Conservation (phyloP, 2,797 vertebrate genomes). For the Platalea minor region DNA sequence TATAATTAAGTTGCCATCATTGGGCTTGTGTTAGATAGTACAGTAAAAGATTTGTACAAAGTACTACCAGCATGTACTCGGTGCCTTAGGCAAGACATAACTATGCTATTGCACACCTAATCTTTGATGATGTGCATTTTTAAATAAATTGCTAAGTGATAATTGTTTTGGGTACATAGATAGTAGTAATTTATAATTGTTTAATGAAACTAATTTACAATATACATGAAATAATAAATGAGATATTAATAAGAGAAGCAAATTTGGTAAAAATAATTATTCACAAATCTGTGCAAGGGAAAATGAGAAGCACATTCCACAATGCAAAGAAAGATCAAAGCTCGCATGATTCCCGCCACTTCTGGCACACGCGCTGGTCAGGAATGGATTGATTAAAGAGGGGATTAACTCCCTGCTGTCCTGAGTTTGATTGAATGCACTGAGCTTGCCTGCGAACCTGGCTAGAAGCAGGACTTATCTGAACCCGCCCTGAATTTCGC, state of each 20-base stretch:
- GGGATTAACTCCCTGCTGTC: conserved; percentile 74
- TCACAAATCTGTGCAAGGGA: conserved; percentile 12
- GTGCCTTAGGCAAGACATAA: conserved; percentile 1
- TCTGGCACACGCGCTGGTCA: conserved; percentile 58
- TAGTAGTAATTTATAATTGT: background rate
- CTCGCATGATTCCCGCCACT: conserved; percentile 31
- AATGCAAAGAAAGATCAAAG: conserved; percentile 70
- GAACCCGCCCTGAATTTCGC: conserved; percentile 27
- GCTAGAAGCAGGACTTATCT: conserved; percentile 31
- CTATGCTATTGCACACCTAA: background rate
- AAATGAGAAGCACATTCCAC: conserved; percentile 64
- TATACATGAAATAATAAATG: conserved; percentile 1
- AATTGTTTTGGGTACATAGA: background rate
- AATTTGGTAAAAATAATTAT: conserved; percentile 59
- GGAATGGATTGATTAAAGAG: conserved; percentile 71
- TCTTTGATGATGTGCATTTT: conserved; percentile 22
- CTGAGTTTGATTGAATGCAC: conserved; percentile 41
- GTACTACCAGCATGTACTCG: background rate
- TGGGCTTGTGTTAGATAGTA: background rate
- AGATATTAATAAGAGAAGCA: conserved; percentile 50
- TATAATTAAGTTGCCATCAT: background rate
- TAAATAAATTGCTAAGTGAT: conserved; percentile 1
- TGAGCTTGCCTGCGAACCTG: conserved; percentile 26
- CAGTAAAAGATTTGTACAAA: background rate
- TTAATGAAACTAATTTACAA: conserved; percentile 10